phyloP scores from a whole-genome alignment of 2,113 vertebrate genomes.

The Elgaria multicarinata region DNA sequence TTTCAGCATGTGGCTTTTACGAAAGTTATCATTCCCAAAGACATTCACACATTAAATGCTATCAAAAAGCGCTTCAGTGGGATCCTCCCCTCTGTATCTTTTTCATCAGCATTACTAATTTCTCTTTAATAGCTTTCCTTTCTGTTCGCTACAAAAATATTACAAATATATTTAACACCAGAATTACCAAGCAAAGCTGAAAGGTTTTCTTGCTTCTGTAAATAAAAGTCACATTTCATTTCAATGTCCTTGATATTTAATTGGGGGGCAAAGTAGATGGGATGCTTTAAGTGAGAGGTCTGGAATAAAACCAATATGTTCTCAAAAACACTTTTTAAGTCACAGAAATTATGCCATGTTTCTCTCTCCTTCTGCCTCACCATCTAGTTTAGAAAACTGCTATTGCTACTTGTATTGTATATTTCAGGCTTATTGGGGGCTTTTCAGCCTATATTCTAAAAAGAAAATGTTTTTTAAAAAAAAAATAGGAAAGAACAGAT shows the following conservation, averaged over 20 bases:
- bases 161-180: conserved; percentile 42
- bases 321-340: conserved; percentile 37
- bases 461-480: neutral
- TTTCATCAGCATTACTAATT: conserved; percentile 56
- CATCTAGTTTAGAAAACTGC: neutral
- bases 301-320: neutral
- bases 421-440: neutral
- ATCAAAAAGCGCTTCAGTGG: conserved; percentile 38
- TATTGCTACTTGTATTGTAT: neutral
- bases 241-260: conserved; percentile 7
- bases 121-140: conserved; percentile 48
- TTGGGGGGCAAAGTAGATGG: neutral
- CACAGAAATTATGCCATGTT: neutral
- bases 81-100: conserved; percentile 41
- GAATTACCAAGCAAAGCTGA: conserved; percentile 7
- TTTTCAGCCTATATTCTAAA: neutral
- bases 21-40: conserved; percentile 26
- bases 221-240: conserved; percentile 53
- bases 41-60: conserved; percentile 54
- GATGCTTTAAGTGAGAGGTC: neutral
- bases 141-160: conserved; percentile 37
- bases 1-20: conserved; percentile 41
- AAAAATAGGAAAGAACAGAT: neutral
- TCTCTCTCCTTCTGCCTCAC: neutral
- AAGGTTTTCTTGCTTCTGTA: conserved; percentile 32